Percentiles rank a stretch among this genome's conserved stretches.
Evolutionary conservation across 1,140 invertebrate genomes (phyloP).

Genomic region (Diachasma alloeum): DNA sequence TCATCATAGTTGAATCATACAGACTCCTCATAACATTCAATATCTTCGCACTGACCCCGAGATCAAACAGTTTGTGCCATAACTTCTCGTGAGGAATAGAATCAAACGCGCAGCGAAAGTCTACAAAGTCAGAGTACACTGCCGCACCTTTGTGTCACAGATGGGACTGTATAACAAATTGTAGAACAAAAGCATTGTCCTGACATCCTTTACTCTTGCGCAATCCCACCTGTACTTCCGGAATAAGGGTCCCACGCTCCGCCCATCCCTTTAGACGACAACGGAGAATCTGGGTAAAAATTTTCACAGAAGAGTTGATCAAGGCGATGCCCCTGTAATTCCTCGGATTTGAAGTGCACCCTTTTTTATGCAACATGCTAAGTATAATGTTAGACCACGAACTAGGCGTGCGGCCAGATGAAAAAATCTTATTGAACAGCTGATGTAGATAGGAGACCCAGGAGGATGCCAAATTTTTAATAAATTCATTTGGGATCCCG

Average conservation of each 20-base stretch:
- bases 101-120: neutral
- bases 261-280: neutral
- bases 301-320: neutral
- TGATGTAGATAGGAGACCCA: neutral
- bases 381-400: neutral
- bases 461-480: neutral
- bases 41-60: neutral
- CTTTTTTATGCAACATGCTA: neutral
- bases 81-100: neutral
- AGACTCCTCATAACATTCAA: neutral
- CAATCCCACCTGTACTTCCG: slow-evolving; percentile 17
- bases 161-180: neutral
- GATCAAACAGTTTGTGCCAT: too few relatives aligned
- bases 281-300: neutral
- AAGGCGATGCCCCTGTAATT: neutral
- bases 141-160: neutral
- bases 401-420: neutral
- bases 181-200: neutral
- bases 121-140: neutral
- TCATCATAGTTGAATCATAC: neutral
- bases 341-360: neutral
- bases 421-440: neutral
- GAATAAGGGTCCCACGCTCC: neutral
- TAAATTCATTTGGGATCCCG: too few relatives aligned
- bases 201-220: neutral